These are phyloP conservation scores for Todiramphus saurophagus DNA, from an alignment of 2,113 vertebrate species.

Conservation along the genomic window DNA sequence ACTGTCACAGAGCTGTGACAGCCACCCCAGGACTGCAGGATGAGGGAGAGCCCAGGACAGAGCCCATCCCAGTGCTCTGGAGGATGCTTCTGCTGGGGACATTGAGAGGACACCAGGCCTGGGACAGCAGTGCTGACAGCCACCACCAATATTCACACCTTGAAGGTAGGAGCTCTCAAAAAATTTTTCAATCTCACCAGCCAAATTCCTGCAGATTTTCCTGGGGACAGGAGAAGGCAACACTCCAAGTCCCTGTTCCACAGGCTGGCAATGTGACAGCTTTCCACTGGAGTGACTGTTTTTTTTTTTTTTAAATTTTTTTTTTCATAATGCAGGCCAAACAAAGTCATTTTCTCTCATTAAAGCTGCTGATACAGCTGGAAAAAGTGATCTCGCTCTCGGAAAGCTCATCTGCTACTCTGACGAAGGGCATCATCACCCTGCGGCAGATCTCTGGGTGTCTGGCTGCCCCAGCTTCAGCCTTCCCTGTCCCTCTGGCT, in stretches of 20 bases:
- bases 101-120: neutral
- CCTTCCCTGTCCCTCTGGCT: neutral
- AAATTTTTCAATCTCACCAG: rapidly evolving
- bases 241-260: neutral
- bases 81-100: rapidly evolving
- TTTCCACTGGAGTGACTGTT: neutral
- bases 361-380: neutral
- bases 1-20: neutral
- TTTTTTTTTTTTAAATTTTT: neutral
- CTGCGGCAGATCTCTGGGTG: neutral
- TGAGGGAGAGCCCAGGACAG: neutral
- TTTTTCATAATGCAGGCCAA: neutral
- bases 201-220: neutral
- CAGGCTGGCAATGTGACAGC: neutral
- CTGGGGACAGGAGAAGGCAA: neutral
- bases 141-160: neutral
- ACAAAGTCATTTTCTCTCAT: neutral
- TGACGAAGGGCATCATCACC: rapidly evolving
- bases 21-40: neutral
- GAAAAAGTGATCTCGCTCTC: neutral
- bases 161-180: neutral
- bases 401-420: neutral
- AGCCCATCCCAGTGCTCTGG: neutral
- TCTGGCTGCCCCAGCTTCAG: neutral
- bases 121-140: neutral